Conservation (phyloP, 92 coral and sea anemone genomes). For the Pocillopora meandrina region DNA sequence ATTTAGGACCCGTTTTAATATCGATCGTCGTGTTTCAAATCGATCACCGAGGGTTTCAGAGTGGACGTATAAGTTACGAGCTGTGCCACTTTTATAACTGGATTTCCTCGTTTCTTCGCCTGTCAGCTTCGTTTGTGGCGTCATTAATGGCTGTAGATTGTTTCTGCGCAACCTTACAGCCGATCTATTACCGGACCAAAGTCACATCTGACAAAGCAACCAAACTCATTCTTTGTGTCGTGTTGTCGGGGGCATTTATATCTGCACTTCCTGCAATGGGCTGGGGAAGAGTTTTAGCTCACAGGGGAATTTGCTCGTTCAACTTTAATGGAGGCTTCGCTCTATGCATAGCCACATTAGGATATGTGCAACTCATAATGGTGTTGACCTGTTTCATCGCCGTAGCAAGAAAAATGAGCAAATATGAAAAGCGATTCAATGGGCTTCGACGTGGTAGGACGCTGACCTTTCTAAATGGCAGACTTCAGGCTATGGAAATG, state of each 20-base stretch:
- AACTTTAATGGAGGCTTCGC: constrained; percentile 59
- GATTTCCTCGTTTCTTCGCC: constrained; percentile 54
- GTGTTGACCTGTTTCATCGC: constrained; percentile 53
- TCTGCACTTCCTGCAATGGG: constrained; percentile 62
- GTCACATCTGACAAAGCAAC: constrained; percentile 26
- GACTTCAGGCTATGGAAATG: constrained; percentile 15
- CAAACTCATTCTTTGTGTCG: constrained; percentile 14
- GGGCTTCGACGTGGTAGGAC: constrained; percentile 34
- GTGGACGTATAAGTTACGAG: constrained; percentile 1
- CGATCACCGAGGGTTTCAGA: constrained; percentile 37
- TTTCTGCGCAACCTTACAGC: constrained; percentile 33
- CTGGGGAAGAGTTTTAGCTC: constrained; percentile 57
- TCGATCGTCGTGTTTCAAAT: constrained; percentile 35
- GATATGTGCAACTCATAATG: constrained; percentile 47
- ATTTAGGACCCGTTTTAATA: constrained; percentile 47
- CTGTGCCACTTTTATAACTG: constrained; percentile 62
- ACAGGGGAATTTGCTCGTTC: constrained; percentile 52
- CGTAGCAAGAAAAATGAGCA: constrained; percentile 41
- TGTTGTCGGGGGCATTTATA: constrained; percentile 51
- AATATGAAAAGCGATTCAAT: constrained; percentile 29
- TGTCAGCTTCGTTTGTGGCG: constrained; percentile 51
- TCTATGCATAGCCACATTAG: constrained; percentile 44
- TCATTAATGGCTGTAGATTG: constrained; percentile 55
- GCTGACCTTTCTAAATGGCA: constrained; percentile 43
- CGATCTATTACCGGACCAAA: constrained; percentile 53